phyloP scores from a whole-genome alignment of 2,888 invertebrate species.

The Stegophylla sp. region DNA sequence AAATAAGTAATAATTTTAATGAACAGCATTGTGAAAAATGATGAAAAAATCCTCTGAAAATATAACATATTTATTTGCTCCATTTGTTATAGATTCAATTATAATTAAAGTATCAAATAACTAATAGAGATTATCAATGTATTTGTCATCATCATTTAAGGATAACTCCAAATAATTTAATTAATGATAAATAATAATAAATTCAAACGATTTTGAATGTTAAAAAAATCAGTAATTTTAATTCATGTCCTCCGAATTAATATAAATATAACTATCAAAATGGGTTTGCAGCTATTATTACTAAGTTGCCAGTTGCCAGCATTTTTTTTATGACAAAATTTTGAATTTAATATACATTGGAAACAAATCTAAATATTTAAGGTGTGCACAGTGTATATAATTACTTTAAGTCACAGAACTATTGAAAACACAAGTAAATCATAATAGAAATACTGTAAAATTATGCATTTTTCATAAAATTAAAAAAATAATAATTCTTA shows the following conservation, averaged over 20 bases:
- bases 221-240: slow-evolving; percentile 2
- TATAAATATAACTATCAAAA: neutral
- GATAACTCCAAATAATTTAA: neutral
- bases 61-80: neutral
- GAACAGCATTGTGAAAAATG: slow-evolving; percentile 29
- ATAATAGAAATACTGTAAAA: neutral
- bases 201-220: slow-evolving; percentile 9
- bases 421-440: neutral
- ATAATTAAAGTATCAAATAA: neutral
- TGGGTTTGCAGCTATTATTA: neutral
- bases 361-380: neutral
- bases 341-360: neutral
- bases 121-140: neutral
- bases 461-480: neutral
- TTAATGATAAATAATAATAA: slow-evolving; percentile 37
- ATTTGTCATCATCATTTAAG: neutral
- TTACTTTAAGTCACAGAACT: neutral
- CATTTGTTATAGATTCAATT: neutral
- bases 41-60: slow-evolving; percentile 25
- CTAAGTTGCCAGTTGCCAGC: neutral
- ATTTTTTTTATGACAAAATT: neutral
- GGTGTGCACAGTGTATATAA: neutral
- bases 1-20: too few relatives aligned
- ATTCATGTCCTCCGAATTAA: slow-evolving; percentile 20
- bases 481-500: neutral